Base-by-base conservation (phyloP, 2,113 vertebrate genomes). In the Saguinus imperator region DNA sequence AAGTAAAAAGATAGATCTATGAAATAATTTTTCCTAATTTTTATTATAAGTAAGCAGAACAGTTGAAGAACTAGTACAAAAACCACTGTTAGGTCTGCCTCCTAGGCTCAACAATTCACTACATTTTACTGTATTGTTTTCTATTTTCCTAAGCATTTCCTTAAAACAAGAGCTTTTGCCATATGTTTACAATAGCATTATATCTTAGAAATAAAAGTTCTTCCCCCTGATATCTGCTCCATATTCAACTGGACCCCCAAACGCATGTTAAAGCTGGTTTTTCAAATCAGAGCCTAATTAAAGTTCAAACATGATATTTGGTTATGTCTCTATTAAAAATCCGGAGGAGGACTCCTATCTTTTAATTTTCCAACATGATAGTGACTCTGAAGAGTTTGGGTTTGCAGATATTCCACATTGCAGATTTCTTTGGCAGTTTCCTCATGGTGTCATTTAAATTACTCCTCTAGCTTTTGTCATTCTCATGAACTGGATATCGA, bases 91-190 rank as follows among this genome's bases (percentile, higher is more conserved):
- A 25, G 72, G 45, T 64, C 37, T 66, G n/a, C n/a, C 45, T 84
- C 16, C 32, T 94, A 61, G 2, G 77, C 27, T 77, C 18, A 91
- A 48, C 3, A 55, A 32, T 27, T 72, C 8, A 83, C 58, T 87
- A 43, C 14, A 79, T 72, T 87, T 66, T 87, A 45, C 35, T 50
- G 17, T 72, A 79, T 91, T 94, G 77, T 82, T n/a, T 21, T 87
- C 80, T 93, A 70, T 70, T 57, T 95, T 95, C 73, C 58, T 61
- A 91, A 93, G 29, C 72, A 82, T 55, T 82, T 90, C 58, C 23
- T 77, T 12, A 70, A 83, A 93, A 93, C 16, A 81, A 92, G 55
- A 17, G 16, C 40, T 72, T 29, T 48, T 89, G 40, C 35, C n/a
- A 79, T 10, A 9, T 35, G 18, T 17, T 10, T 48, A 50, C 12